phyloP scores from a whole-genome alignment of 1,140 invertebrate genomes.

The Brachystomella parvula region DNA sequence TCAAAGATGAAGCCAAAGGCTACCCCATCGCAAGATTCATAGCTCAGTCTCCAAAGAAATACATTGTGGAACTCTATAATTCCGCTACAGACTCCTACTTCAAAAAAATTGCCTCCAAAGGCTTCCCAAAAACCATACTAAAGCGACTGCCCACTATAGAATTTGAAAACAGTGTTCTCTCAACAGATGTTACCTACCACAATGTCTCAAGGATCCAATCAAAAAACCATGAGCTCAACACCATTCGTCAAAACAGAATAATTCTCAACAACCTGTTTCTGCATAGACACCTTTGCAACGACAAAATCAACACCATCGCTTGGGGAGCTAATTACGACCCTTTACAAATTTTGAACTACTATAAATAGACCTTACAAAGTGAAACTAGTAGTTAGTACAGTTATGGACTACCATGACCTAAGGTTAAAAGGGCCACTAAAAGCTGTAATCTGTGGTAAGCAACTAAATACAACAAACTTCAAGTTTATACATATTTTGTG shows the following conservation, averaged over 20 bases:
- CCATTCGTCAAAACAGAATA: neutral
- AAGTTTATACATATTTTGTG: neutral
- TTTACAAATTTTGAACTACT: no score
- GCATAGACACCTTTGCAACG: neutral
- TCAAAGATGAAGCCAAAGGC: slow-evolving; percentile 3
- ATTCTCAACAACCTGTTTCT: neutral
- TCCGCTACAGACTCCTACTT: neutral
- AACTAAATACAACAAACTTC: no score
- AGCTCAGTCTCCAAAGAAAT: neutral
- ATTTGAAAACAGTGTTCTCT: neutral
- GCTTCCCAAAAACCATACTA: neutral
- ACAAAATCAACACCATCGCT: neutral
- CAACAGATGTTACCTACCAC: neutral
- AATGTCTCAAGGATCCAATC: neutral
- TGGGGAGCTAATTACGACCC: neutral
- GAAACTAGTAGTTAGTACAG: no score
- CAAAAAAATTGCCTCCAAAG: neutral
- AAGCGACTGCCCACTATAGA: neutral
- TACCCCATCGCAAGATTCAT: neutral
- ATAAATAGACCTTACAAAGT: no score
- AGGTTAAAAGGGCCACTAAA: no score
- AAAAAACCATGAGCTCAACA: neutral
- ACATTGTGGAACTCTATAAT: neutral
- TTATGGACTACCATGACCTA: no score
- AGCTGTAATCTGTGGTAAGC: no score